Conservation (phyloP, 1,140 invertebrate species). For the Drosophila pallidifrons region DNA sequence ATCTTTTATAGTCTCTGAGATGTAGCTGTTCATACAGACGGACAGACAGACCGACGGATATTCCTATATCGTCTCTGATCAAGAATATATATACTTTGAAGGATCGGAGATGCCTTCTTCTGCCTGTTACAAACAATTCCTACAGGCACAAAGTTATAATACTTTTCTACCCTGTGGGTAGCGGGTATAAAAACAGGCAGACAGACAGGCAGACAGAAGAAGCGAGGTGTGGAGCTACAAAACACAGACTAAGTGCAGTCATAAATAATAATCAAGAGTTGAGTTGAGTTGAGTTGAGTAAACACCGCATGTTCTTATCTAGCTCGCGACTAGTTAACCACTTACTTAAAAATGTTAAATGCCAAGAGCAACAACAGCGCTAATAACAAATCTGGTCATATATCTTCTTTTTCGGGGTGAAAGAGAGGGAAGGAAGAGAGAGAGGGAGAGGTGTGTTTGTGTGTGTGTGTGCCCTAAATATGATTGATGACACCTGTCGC, state of each 20-base stretch:
- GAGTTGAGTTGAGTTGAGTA: neutral
- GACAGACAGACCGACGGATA: no score
- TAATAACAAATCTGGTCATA: slow-evolving; percentile 47
- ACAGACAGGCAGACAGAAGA: neutral
- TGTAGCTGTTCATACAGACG: no score
- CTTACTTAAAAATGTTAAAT: slow-evolving; percentile 50
- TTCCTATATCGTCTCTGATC: no score
- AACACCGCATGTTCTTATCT: neutral
- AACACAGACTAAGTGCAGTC: neutral
- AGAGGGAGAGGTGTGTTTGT: slow-evolving; percentile 1
- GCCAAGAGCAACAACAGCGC: slow-evolving; percentile 24
- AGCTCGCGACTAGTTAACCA: slow-evolving; percentile 37
- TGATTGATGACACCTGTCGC: slow-evolving; percentile 79
- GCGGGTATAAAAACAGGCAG: neutral
- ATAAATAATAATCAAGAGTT: slow-evolving; percentile 3
- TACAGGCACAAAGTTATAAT: no score
- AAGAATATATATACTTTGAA: no score
- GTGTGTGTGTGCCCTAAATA: slow-evolving; percentile 59
- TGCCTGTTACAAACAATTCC: no score
- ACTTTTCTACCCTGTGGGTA: no score
- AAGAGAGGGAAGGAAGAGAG: no score
- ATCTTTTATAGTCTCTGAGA: no score
- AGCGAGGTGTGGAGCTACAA: no score
- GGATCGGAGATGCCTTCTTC: no score
- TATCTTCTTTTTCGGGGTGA: slow-evolving; percentile 32